A percentile compares a stretch with the other conserved stretches of the same genome.
These are phyloP conservation scores for Neotoxoptera formosana DNA, from an alignment of 1,140 invertebrate genomes.

Conservation along the genomic window DNA sequence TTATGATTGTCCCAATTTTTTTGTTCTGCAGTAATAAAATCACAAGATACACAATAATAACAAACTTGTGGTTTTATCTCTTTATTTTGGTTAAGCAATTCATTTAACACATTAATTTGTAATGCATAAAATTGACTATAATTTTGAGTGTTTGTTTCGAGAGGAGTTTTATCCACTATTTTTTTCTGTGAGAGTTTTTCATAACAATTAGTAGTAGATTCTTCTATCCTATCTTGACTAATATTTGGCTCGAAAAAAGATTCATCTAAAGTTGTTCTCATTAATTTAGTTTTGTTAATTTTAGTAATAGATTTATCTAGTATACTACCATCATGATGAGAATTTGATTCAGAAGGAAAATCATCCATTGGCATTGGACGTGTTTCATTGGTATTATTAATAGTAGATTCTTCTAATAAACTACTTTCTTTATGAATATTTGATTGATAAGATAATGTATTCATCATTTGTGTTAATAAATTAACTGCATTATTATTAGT, in stretches of 20 bases:
- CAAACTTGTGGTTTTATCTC: not conserved
- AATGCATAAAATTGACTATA: slow-evolving; percentile 13
- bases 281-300: not conserved
- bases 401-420: not conserved
- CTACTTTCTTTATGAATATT: not conserved
- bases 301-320: not conserved
- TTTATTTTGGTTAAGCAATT: not conserved
- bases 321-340: not conserved
- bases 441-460: not conserved
- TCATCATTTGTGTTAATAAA: slow-evolving; percentile 11
- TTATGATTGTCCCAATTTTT: slow-evolving; percentile 18
- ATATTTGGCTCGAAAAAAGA: not conserved
- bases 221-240: not conserved
- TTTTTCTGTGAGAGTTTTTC: not conserved
- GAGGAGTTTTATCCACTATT: not conserved
- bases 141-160: not conserved
- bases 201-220: not conserved
- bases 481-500: not conserved
- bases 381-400: not conserved
- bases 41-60: slow-evolving; percentile 41
- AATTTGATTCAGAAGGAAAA: not conserved
- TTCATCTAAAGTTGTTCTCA: not conserved
- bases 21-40: slow-evolving; percentile 1
- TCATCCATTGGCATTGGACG: not conserved
- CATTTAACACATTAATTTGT: not conserved